Conservation (phyloP, 2,888 invertebrate genomes). For the Acanthacorydalis orientalis region DNA sequence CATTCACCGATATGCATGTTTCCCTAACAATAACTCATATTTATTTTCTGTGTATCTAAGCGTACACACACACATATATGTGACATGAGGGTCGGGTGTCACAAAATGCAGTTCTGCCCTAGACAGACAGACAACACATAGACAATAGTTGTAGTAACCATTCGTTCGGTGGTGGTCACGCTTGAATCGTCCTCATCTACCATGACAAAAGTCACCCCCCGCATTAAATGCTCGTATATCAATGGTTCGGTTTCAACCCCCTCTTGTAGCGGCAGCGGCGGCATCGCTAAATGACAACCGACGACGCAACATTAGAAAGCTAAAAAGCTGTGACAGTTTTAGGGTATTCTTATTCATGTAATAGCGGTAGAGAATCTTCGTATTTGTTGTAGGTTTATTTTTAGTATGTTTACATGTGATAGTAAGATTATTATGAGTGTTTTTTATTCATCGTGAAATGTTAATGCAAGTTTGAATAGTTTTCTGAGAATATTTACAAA, state of each 20-base stretch:
- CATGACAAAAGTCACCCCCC: not conserved
- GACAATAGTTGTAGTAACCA: not conserved
- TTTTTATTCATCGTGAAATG: too few relatives aligned
- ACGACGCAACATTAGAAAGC: not conserved
- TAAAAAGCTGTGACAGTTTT: constrained; percentile 1
- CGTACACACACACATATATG: too few relatives aligned
- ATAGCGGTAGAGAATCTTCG: not conserved
- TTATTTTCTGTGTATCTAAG: too few relatives aligned
- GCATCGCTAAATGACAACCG: not conserved
- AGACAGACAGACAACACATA: not conserved
- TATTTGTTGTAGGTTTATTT: not conserved
- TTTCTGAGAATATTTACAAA: too few relatives aligned
- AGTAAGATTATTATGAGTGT: not conserved
- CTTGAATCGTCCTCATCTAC: not conserved
- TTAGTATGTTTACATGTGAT: not conserved
- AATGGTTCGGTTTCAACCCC: not conserved
- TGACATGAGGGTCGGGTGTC: too few relatives aligned
- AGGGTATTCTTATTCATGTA: not conserved
- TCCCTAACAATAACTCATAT: too few relatives aligned
- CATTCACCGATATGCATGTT: too few relatives aligned
- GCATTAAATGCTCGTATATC: not conserved
- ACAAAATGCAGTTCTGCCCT: too few relatives aligned
- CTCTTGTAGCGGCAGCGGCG: too few relatives aligned
- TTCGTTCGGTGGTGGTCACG: not conserved
- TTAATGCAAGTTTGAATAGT: too few relatives aligned